Base-by-base conservation (phyloP, 2,888 invertebrate species). In the Trypoxylon attenuatum region DNA sequence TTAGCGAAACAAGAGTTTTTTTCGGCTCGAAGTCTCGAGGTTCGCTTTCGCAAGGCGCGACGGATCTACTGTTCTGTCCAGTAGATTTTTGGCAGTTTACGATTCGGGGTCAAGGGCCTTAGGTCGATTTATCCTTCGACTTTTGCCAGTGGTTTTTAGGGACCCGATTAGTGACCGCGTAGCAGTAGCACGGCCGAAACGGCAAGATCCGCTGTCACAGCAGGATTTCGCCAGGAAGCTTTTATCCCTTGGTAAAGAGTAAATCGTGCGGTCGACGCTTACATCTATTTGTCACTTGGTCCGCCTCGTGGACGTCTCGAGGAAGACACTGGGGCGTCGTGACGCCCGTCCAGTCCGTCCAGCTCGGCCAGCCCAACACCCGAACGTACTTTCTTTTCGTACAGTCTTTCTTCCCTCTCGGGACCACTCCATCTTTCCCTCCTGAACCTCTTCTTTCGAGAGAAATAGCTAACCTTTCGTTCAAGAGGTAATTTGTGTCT, bases 401-500 rank as follows among this genome's bases (percentile, higher is more conserved):
- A 47, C 45, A 50, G 58, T 64, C 62, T 57, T 63, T 67, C 54
- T 47, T 68, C 72, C 73, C 80, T 72, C 80, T 22, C 57, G 84
- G 80, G 84, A 78, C 82, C 82, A 80, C 80, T 84, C 83, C 81
- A 83, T 84, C 84, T 84, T 82, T 80, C 75, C 81, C 73, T 43
- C 63, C 71, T 72, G 71, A 72, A 62, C 56, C 71, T 61, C 55
- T n/a, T n/a, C n/a, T 13, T 10, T 33, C 62, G 50, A 57, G 59
- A 75, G 54, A 62, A 75, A 70, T 72, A 52, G 69, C 62, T 68
- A 58, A 69, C 73, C 71, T 71, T 71, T 68, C 79, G 83, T 83
- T 84, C 84, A 84, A 83, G 83, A 84, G 82, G 84, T 83, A 82
- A 84, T 84, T 84, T 84, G 82, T 82, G 84, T 82, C 83, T 73